Base-by-base conservation (phyloP, 30 jellyfish, hydroid and myxozoan species). In the Turritopsis rubra region DNA sequence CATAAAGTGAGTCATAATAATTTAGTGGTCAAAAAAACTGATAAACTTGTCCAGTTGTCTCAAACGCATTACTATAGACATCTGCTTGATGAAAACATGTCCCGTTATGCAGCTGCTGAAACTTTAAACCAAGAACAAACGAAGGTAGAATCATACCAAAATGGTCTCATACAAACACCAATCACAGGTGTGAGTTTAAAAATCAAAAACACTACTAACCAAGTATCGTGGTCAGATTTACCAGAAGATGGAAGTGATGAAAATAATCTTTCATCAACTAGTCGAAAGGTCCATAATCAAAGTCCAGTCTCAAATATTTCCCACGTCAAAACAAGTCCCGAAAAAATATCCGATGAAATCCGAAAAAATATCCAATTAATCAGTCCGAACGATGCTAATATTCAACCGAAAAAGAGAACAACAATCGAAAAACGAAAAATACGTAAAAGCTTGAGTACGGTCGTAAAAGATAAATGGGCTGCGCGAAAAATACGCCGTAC, bases 181-280 rank as follows among this genome's bases (percentile, higher is more conserved):
- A 5, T 41, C 5, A 22, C 85, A 66, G 19, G 77, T 27, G 16
- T 19, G 9, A 68, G 19, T 27, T 68, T 68, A 19, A 68, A 27
- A 68, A 0, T 68, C 30, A 68, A 68, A 68, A 27, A 23, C 9
- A 27, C 77, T 68, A 68, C 53, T 1, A 77, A 77, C 28, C 66
- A 24, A 18, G 85, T 77, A 28, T 77, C 85, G 66, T 77, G 85
- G 85, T 77, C 71, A 24, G 85, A 77, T 1, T 29, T 20, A 77
- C 73, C 28, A 5, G 71, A 77, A 1, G 20, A 29, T 66, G 13
- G 60, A 41, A 3, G 9, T 3, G 25, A 22, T 19, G 8, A 77
- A 77, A 52, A 3, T 26, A 29, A 8, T 4, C 25, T 20, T 29
- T 26, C 66, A 30, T 60, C 21, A 13, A 26, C n/a, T 19, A 24